Conservation (phyloP, 2,797 vertebrate genomes). For the Cuculus canorus region DNA sequence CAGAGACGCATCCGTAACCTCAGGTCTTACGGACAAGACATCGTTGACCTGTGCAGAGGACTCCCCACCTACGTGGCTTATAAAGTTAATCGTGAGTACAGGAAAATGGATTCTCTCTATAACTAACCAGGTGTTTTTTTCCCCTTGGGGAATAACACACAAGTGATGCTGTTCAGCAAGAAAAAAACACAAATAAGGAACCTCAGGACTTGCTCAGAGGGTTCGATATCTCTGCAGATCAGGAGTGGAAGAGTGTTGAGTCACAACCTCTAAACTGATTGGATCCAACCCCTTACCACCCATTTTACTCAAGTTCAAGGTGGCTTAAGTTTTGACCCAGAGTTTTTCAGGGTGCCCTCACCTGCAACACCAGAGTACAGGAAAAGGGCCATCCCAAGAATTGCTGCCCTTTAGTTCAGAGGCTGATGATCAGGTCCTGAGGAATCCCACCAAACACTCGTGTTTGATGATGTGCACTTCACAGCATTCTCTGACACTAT, state of each 20-base stretch:
- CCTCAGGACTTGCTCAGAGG: neutral
- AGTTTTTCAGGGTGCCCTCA: neutral
- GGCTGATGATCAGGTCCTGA: no score
- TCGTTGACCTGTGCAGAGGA: constrained; percentile 56
- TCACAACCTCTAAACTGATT: neutral
- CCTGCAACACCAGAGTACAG: neutral
- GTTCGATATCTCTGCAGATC: neutral
- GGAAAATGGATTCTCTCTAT: no score
- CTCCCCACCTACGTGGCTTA: constrained; percentile 46
- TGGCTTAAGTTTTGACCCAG: neutral
- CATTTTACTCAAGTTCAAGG: neutral
- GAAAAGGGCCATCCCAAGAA: neutral
- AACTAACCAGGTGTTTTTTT: no score
- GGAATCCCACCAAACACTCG: neutral
- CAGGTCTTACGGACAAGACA: constrained; percentile 42
- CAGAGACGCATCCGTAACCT: constrained; percentile 33
- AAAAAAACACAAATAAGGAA: neutral
- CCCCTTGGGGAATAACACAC: neutral
- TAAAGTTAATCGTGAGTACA: constrained; percentile 61
- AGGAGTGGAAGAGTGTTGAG: neutral
- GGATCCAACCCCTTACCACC: no score
- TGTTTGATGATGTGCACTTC: no score
- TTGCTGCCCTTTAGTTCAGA: neutral
- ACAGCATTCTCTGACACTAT: no score
- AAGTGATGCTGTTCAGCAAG: neutral